Evolutionary conservation across 1,140 invertebrate species (phyloP), one percentile per base, ranked within the genome.

Genomic region (Calliopsis andreniformis): DNA sequence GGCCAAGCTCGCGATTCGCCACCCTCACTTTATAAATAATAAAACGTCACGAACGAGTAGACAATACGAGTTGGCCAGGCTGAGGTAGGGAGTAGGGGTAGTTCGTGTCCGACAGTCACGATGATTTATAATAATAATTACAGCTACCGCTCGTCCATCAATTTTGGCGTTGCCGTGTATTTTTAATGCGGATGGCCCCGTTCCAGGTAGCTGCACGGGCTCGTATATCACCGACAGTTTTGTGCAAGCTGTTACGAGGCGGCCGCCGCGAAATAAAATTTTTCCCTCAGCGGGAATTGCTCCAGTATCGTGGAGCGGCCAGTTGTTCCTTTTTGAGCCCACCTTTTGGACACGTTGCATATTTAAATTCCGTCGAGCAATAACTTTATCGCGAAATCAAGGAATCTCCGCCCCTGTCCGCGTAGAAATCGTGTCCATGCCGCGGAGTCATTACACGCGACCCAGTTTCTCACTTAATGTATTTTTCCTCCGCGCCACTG

Each of bases 81-180:
- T 3, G 35, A 10, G 10, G 35, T n/a, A n/a, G 35, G 35, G 35
- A 39, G 35, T n/a, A n/a, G 35, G 10, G 35, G 39, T 2, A 25
- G 63, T 32, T 23, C 53, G 69, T 63, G 70, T 63, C 66, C 68
- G 45, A 51, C 67, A 47, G 51, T 39, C 63, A 56, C 77, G 80
- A 83, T 87, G 87, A 89, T 88, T 88, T 88, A 89, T 88, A 89
- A 88, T 89, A 86, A 88, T 88, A 88, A 89, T 88, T 87, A 80
- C 79, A 76, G 72, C 58, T 86, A 87, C 84, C 77, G 82, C 79
- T 83, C 73, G 85, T 83, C 80, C 86, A 88, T 88, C 86, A 88
- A 88, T 89, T 89, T 84, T 84, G 80, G 79, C 70, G 78, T 82
- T 78, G 79, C 32, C 62, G 79, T 84, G 79, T 87, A 89, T 89